Percentiles rank a stretch among this genome's conserved stretches.
These are phyloP conservation scores for Brassicogethes aeneus DNA, from an alignment of 2,888 invertebrate genomes.

Conservation along the genomic window DNA sequence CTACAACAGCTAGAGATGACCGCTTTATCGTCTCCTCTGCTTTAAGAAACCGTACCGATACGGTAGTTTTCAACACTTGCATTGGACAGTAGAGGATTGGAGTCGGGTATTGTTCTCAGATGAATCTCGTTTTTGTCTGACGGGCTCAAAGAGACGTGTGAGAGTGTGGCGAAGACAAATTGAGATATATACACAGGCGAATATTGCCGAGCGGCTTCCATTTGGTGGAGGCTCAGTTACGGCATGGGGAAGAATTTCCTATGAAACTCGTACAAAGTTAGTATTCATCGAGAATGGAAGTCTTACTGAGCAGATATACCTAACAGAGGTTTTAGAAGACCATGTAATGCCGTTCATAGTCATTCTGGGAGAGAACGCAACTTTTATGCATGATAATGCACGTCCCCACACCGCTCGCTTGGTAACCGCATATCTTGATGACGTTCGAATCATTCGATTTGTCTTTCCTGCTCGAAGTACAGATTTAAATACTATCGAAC, in stretches of 20 bases:
- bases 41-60: no score
- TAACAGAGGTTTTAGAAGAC: slow-evolving; percentile 3
- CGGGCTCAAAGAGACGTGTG: slow-evolving; percentile 7
- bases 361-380: slow-evolving; percentile 6
- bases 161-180: slow-evolving; percentile 4
- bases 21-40: no score
- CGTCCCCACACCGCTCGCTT: slow-evolving; percentile 5
- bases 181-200: slow-evolving; percentile 4
- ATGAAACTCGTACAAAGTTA: slow-evolving; percentile 5
- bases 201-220: slow-evolving; percentile 2
- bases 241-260: neutral
- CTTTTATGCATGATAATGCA: slow-evolving; percentile 7
- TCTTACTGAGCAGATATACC: neutral
- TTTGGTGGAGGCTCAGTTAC: slow-evolving; percentile 6
- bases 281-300: neutral
- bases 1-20: no score
- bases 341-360: slow-evolving; percentile 6
- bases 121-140: slow-evolving; percentile 10
- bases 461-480: slow-evolving; percentile 4
- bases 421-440: slow-evolving; percentile 6
- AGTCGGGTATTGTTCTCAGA: slow-evolving; percentile 9
- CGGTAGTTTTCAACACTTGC: no score
- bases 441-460: slow-evolving; percentile 6
- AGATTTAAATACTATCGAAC: slow-evolving; percentile 5
- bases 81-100: slow-evolving; percentile 9